Percentiles rank a stretch among this genome's conserved stretches.
These are phyloP conservation scores for Herpailurus yagouaroundi DNA, from an alignment of 2,113 vertebrate genomes.

Conservation along the genomic window DNA sequence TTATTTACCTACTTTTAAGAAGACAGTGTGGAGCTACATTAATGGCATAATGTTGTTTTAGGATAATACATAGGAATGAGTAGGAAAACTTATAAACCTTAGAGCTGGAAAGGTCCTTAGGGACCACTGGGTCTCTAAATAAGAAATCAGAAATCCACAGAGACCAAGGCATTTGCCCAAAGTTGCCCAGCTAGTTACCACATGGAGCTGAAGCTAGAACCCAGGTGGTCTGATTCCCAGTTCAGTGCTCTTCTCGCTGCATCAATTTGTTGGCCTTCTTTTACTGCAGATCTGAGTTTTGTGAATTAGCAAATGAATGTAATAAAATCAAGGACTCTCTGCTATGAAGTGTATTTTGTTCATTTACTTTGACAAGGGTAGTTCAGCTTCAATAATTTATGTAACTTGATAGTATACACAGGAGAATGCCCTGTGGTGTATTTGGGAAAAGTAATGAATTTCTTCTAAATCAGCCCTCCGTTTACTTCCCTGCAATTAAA, in stretches of 20 bases:
- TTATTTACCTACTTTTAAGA: not conserved
- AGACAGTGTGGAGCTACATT: not conserved
- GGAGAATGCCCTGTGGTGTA: constrained; percentile 72
- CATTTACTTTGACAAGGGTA: constrained; percentile 81
- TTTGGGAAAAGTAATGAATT: constrained; percentile 74
- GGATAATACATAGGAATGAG: not conserved
- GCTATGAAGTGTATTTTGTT: constrained; percentile 81
- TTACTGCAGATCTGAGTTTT: constrained; percentile 38
- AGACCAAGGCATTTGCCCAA: not conserved
- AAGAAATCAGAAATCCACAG: not conserved
- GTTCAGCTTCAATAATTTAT: constrained; percentile 81
- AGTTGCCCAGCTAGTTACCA: not conserved
- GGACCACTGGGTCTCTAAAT: not conserved
- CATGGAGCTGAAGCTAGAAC: not conserved
- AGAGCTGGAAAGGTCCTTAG: not conserved
- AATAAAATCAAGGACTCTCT: constrained; percentile 76
- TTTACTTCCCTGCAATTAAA: constrained; percentile 72
- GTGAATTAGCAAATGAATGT: constrained; percentile 73
- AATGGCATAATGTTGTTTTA: not conserved
- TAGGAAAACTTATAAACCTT: not conserved
- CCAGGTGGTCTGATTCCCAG: not conserved
- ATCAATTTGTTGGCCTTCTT: constrained; percentile 57
- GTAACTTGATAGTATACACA: constrained; percentile 78
- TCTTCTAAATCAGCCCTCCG: constrained; percentile 65
- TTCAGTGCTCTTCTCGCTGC: not conserved